Evolutionary conservation across 2,113 vertebrate genomes (phyloP).

Genomic region (Aix galericulata): DNA sequence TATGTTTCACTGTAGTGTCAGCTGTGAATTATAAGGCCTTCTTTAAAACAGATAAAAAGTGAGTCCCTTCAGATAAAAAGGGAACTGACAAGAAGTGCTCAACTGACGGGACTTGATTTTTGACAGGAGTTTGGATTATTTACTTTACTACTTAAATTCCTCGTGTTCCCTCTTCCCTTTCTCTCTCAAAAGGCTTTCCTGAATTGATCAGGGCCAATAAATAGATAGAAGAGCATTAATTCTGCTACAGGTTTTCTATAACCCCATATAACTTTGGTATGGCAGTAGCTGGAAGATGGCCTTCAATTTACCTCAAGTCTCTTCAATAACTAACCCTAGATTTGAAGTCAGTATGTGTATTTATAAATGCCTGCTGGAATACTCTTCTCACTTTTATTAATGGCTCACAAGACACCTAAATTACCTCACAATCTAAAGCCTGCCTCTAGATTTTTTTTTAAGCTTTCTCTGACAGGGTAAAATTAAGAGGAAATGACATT

Average conservation of each 20-base stretch:
- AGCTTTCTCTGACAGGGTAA: not conserved
- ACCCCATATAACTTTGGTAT: not conserved
- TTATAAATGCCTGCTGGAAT: not conserved
- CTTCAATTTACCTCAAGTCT: not conserved
- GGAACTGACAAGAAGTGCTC: not conserved
- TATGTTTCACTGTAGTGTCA: not conserved
- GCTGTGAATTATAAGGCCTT: not conserved
- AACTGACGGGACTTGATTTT: not conserved
- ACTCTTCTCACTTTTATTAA: not conserved
- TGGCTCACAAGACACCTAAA: not conserved
- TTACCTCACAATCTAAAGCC: not conserved
- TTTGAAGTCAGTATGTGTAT: not conserved
- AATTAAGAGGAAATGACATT: not conserved
- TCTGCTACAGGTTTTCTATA: fast-evolving
- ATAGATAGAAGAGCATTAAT: not conserved
- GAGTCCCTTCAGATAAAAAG: not conserved
- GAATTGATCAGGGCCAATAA: not conserved
- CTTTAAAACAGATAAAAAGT: not conserved
- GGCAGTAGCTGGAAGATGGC: not conserved
- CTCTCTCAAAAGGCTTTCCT: not conserved
- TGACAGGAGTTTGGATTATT: not conserved
- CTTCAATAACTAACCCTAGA: not conserved
- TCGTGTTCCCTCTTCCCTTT: not conserved
- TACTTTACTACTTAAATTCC: not conserved
- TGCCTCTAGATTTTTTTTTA: not conserved